Percentiles rank a stretch among this genome's conserved stretches.
Evolutionary conservation across 23 tunicate species (phyloP).

Genomic region (Styela clava): DNA sequence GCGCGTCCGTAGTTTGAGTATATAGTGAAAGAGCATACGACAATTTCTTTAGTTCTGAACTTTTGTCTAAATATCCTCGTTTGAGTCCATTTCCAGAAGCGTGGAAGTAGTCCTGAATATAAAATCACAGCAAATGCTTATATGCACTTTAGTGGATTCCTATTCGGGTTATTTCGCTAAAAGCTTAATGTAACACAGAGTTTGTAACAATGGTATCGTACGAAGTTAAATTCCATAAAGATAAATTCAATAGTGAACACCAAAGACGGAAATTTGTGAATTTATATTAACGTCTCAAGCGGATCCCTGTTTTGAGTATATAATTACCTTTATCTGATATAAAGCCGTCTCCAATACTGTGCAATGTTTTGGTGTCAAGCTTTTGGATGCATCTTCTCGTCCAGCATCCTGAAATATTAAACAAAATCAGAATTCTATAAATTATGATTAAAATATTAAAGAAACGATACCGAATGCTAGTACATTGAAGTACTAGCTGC

Average conservation of each 20-base stretch:
- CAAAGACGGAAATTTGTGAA: too few species aligned
- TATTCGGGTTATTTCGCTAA: too few species aligned
- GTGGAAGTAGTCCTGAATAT: conserved; percentile 52
- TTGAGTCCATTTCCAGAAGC: conserved; percentile 84
- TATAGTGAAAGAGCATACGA: conserved; percentile 83
- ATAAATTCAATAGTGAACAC: too few species aligned
- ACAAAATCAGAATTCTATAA: conserved; percentile 28
- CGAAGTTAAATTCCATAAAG: too few species aligned
- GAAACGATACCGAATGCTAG: too few species aligned
- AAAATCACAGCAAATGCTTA: not conserved
- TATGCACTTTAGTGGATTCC: too few species aligned
- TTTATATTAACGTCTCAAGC: too few species aligned
- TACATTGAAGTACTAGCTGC: too few species aligned
- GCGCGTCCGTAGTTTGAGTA: conserved; percentile 94
- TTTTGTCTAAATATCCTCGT: conserved; percentile 60
- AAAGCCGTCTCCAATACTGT: conserved; percentile 50
- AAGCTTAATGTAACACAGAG: too few species aligned
- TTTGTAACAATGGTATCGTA: too few species aligned
- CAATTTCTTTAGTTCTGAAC: conserved; percentile 69
- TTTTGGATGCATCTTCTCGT: conserved; percentile 31
- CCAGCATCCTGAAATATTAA: conserved; percentile 27
- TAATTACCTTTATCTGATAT: conserved; percentile 40
- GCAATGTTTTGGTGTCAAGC: conserved; percentile 67
- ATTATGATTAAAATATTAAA: too few species aligned
- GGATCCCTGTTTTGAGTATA: too few species aligned